Conservation (phyloP, 2,888 invertebrate genomes). For the Emmelina monodactyla region DNA sequence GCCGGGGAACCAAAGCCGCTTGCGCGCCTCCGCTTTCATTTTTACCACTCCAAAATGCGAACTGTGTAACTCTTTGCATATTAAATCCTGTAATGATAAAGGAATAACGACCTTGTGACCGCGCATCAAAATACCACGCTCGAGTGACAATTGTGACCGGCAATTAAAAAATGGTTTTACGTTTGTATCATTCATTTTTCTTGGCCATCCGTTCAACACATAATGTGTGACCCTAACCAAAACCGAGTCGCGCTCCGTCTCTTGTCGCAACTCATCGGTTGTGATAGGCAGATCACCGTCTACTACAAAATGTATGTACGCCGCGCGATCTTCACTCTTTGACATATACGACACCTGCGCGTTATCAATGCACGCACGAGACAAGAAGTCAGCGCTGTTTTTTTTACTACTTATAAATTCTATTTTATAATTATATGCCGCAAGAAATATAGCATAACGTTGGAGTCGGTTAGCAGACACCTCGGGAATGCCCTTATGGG, state of each 20-base stretch:
- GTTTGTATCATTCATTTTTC: slow-evolving; percentile 5
- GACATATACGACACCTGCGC: not conserved
- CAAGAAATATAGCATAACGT: not conserved
- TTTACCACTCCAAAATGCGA: too few relatives aligned
- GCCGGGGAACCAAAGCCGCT: slow-evolving; percentile 12
- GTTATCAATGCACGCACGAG: not conserved
- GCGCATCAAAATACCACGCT: slow-evolving; percentile 3
- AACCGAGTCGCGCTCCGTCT: slow-evolving; percentile 9
- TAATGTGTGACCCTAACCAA: slow-evolving; percentile 8
- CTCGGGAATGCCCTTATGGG: not conserved
- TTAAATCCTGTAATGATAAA: not conserved
- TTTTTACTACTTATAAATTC: not conserved
- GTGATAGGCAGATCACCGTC: slow-evolving; percentile 11
- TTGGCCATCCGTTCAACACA: slow-evolving; percentile 13
- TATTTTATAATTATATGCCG: not conserved
- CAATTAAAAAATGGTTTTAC: slow-evolving; percentile 12
- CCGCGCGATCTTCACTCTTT: slow-evolving; percentile 5
- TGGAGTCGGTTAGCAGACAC: not conserved
- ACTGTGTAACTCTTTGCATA: slow-evolving; percentile 7
- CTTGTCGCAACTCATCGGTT: slow-evolving; percentile 6
- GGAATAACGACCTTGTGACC: slow-evolving; percentile 12
- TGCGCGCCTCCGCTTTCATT: slow-evolving; percentile 13
- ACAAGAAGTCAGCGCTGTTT: not conserved
- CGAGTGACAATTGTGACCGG: slow-evolving; percentile 7
- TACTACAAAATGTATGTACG: slow-evolving; percentile 12